phyloP scores from a whole-genome alignment of 2,797 vertebrate genomes.

The Urosaurus nigricauda region DNA sequence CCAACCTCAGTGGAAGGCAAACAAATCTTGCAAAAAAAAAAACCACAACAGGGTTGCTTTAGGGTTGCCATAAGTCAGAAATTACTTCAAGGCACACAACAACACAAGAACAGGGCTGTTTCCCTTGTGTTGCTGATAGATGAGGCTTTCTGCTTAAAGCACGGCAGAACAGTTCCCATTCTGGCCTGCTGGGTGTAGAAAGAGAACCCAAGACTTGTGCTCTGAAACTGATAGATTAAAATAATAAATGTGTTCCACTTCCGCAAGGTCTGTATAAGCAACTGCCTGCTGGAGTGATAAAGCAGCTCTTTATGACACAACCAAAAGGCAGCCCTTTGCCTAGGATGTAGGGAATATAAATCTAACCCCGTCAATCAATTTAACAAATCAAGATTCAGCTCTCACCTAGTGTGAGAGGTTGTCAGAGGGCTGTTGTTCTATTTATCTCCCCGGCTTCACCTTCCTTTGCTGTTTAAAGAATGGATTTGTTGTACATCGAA shows the following conservation, averaged over 20 bases:
- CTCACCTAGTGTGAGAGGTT: neutral
- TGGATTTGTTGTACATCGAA: conserved; percentile 19
- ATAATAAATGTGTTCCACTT: conserved; percentile 2
- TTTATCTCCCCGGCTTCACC: conserved; percentile 33
- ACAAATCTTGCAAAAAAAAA: too few species aligned
- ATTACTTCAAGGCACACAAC: too few species aligned
- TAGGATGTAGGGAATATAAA: neutral
- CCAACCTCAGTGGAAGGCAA: too few species aligned
- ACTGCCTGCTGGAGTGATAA: conserved; percentile 18
- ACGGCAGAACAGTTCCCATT: neutral
- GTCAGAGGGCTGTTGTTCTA: neutral
- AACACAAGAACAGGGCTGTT: neutral
- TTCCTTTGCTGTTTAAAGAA: conserved; percentile 18
- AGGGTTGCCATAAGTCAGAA: too few species aligned
- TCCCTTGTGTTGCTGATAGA: neutral
- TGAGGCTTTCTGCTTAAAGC: neutral
- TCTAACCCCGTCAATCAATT: conserved; percentile 10
- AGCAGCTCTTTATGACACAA: neutral
- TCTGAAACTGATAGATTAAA: conserved; percentile 42
- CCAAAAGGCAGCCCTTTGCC: conserved; percentile 7
- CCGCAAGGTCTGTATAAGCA: conserved; percentile 22
- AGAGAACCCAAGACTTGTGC: neutral
- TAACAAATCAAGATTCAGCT: neutral
- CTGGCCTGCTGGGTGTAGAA: neutral
- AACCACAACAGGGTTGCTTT: too few species aligned